Evolutionary conservation across 2,113 vertebrate species (phyloP).

Genomic region (Peromyscus maniculatus): DNA sequence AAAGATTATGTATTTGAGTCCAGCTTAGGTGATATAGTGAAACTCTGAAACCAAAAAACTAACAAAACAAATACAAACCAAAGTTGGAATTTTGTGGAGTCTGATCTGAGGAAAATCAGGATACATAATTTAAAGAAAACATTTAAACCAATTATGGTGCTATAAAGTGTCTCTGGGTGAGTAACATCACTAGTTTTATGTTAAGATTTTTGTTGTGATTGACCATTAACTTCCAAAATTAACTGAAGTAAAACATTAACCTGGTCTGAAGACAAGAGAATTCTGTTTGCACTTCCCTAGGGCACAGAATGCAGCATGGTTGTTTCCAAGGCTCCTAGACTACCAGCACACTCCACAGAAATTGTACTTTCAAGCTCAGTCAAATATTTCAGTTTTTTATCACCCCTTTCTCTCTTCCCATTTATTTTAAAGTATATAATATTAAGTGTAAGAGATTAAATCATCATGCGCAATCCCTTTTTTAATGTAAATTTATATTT

Average conservation of each 20-base stretch:
- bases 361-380: not conserved
- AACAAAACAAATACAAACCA: too few species aligned
- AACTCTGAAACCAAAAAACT: too few species aligned
- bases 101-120: too few species aligned
- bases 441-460: not conserved
- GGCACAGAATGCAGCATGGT: not conserved
- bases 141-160: not conserved
- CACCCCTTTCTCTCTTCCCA: not conserved
- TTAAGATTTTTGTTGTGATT: not conserved
- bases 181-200: not conserved
- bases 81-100: not conserved
- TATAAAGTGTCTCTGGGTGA: accelerated
- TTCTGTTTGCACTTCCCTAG: not conserved
- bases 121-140: not conserved
- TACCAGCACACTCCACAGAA: not conserved
- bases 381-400: not conserved
- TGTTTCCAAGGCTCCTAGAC: not conserved
- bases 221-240: not conserved
- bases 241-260: not conserved
- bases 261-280: not conserved
- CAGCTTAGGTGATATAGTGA: not conserved
- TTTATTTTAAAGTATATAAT: not conserved
- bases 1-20: not conserved
- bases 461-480: not conserved
- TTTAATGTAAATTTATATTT: too few species aligned